Conservation (phyloP, 2,888 invertebrate genomes). For the Ferdinandea cuprea region DNA sequence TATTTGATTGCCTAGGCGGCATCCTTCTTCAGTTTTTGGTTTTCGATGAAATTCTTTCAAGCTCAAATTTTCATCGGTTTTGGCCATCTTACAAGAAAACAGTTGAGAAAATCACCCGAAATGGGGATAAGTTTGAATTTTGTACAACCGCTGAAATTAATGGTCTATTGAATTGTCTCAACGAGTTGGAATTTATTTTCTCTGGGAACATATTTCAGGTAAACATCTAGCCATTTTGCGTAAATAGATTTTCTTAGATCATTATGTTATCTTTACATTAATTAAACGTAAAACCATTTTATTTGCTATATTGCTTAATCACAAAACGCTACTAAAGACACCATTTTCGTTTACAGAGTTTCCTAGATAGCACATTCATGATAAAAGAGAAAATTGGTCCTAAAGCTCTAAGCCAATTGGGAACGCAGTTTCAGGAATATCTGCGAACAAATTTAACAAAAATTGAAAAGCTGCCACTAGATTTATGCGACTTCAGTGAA, state of each 20-base stretch:
- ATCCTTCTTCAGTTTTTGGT: slow-evolving; percentile 87
- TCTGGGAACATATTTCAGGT: slow-evolving; percentile 89
- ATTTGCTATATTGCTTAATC: no score
- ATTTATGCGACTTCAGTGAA: slow-evolving; percentile 87
- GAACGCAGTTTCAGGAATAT: slow-evolving; percentile 81
- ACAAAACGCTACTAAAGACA: no score
- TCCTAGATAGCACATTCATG: slow-evolving; percentile 77
- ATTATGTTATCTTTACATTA: no score
- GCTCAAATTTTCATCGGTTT: slow-evolving; percentile 84
- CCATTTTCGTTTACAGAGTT: slow-evolving; percentile 76
- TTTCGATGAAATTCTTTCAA: slow-evolving; percentile 83
- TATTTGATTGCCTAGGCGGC: slow-evolving; percentile 86
- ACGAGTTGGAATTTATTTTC: slow-evolving; percentile 83
- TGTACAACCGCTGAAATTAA: slow-evolving; percentile 85
- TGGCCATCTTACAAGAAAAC: slow-evolving; percentile 92
- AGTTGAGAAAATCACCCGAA: slow-evolving; percentile 87
- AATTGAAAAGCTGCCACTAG: slow-evolving; percentile 84
- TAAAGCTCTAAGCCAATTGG: slow-evolving; percentile 76
- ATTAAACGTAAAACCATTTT: no score
- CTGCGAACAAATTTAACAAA: slow-evolving; percentile 75
- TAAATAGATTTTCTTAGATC: no score
- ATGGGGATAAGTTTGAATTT: slow-evolving; percentile 85
- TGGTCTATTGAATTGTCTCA: slow-evolving; percentile 88
- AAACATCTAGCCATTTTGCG: no score
- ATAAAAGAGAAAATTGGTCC: slow-evolving; percentile 77